Evolutionary conservation across 2,888 invertebrate genomes (phyloP).

Genomic region (Megaustenia siamemsis): DNA sequence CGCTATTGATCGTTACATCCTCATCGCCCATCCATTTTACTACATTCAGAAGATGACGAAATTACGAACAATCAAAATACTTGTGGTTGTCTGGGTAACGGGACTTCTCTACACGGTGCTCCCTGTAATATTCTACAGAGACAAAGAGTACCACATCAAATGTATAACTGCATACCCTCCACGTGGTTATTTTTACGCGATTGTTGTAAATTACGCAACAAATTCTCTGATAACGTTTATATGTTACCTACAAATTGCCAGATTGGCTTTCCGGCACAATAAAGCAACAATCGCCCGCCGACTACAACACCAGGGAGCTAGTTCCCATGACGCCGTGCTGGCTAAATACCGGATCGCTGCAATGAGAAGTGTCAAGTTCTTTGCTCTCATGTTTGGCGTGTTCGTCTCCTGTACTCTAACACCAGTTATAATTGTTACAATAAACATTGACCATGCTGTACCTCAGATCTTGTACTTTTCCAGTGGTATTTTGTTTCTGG

Average conservation of each 20-base stretch:
- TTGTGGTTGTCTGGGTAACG: neutral
- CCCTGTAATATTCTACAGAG: neutral
- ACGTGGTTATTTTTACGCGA: neutral
- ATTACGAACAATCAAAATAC: neutral
- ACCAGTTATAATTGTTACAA: neutral
- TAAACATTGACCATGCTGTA: neutral
- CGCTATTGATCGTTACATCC: constrained; percentile 31
- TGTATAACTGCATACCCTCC: neutral
- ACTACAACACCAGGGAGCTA: neutral
- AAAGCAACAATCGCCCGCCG: neutral
- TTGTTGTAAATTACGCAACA: neutral
- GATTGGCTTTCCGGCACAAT: neutral
- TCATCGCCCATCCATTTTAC: constrained; percentile 10
- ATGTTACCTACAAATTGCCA: neutral
- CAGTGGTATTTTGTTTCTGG: neutral
- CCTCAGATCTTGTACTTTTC: neutral
- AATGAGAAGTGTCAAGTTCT: constrained; percentile 29
- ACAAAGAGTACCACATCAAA: neutral
- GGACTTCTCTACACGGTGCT: neutral
- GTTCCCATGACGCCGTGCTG: too few relatives aligned
- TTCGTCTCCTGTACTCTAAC: neutral
- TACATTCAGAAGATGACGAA: neutral
- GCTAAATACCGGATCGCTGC: neutral
- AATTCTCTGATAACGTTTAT: neutral
- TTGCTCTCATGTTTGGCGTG: constrained; percentile 6